Conservation (phyloP, 2,113 vertebrate species). For the Pelmatolapia mariae region DNA sequence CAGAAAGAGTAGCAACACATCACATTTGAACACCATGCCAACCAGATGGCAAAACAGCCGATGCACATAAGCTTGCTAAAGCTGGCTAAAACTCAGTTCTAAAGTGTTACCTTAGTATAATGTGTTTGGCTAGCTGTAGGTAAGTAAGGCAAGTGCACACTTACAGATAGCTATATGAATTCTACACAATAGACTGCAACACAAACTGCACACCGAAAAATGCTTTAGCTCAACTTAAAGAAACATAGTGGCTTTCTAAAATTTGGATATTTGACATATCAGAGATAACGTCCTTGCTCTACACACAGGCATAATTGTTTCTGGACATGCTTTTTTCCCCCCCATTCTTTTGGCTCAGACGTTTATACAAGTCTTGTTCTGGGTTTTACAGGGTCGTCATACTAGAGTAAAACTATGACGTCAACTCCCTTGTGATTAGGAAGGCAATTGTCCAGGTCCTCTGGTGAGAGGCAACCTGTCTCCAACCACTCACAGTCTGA, state of each 20-base stretch:
- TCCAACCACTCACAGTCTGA: not conserved
- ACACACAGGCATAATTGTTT: not conserved
- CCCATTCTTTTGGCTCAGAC: not conserved
- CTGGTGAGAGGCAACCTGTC: not conserved
- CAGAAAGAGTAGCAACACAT: not conserved
- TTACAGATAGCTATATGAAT: not conserved
- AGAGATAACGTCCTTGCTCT: not conserved
- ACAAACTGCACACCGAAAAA: not conserved
- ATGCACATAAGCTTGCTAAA: rapidly evolving
- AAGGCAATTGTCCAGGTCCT: not conserved
- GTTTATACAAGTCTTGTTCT: not conserved
- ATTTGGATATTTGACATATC: not conserved
- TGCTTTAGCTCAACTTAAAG: not conserved
- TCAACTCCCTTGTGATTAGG: too few species aligned
- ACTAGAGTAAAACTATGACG: not conserved
- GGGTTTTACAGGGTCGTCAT: not conserved
- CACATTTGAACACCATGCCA: rapidly evolving
- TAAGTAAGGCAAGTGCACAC: not conserved
- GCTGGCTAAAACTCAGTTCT: not conserved
- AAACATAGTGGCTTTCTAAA: not conserved
- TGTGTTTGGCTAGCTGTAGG: not conserved
- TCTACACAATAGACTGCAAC: rapidly evolving
- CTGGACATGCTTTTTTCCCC: not conserved
- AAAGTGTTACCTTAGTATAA: rapidly evolving
- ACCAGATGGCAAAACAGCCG: not conserved